Evolutionary conservation across 2,113 vertebrate species (phyloP).

Genomic region (Fulmarus glacialis): DNA sequence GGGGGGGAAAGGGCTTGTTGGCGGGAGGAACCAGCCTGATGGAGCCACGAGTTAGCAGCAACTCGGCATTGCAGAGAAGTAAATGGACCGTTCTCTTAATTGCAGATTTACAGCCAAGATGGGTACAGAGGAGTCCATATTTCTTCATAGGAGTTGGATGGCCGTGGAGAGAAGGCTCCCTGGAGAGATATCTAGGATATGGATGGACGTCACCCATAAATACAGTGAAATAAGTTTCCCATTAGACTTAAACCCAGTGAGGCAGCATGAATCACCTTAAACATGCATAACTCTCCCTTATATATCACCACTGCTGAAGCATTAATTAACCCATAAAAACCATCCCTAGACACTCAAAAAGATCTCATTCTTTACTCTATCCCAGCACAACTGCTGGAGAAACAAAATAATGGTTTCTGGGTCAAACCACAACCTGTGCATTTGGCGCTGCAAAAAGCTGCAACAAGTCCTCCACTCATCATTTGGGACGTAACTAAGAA

Average conservation of each 20-base stretch:
- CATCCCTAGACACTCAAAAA: neutral
- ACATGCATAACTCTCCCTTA: constrained; percentile 26
- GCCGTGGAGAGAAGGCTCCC: constrained; percentile 43
- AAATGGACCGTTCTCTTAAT: constrained; percentile 4
- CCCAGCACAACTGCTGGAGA: neutral
- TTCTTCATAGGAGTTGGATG: constrained; percentile 40
- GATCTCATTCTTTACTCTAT: neutral
- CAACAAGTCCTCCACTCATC: neutral
- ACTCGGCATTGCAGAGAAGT: neutral
- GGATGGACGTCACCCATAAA: constrained; percentile 45
- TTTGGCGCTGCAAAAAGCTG: neutral
- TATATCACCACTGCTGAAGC: neutral
- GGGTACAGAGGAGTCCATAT: constrained; percentile 25
- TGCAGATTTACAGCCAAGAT: constrained; percentile 37
- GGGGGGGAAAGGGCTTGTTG: neutral
- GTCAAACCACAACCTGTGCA: neutral
- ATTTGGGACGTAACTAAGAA: neutral
- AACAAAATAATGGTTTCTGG: neutral
- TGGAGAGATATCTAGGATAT: constrained; percentile 10
- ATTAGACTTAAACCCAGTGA: constrained; percentile 54
- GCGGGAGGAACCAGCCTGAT: neutral
- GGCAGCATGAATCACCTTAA: constrained; percentile 37
- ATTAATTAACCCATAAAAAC: constrained; percentile 36
- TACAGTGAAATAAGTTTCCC: constrained; percentile 48
- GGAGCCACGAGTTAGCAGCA: neutral